Evolutionary conservation across 2,888 invertebrate genomes (phyloP).

Genomic region (Fragum fragum): DNA sequence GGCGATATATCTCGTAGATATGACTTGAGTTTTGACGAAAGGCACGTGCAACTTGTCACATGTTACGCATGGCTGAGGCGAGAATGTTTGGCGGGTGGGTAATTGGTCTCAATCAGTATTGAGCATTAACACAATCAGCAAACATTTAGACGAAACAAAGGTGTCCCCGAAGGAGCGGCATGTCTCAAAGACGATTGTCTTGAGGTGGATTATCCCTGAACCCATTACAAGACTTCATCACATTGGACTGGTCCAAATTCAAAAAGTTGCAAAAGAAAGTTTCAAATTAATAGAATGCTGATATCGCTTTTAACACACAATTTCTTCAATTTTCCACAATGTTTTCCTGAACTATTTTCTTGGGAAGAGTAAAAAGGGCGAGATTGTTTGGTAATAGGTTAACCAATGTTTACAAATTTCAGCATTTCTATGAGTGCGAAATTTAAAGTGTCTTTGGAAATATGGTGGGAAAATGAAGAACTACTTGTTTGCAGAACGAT

Average conservation of each 20-base stretch:
- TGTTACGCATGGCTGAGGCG: neutral
- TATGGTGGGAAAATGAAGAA: no score
- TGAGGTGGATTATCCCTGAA: neutral
- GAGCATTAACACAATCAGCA: constrained; percentile 26
- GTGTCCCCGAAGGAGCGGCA: constrained; percentile 33
- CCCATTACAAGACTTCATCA: neutral
- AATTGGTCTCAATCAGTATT: constrained; percentile 29
- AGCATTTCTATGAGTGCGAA: no score
- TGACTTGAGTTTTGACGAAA: neutral
- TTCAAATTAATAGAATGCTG: no score
- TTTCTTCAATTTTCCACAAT: no score
- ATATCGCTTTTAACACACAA: no score
- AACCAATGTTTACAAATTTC: no score
- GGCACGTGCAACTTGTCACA: constrained; percentile 20
- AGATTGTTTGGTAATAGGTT: no score
- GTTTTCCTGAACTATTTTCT: no score
- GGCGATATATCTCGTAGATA: neutral
- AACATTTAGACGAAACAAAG: constrained; percentile 19
- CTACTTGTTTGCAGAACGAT: no score
- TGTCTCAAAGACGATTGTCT: constrained; percentile 39
- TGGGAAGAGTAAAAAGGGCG: no score
- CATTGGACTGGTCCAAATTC: neutral
- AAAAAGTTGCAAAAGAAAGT: no score
- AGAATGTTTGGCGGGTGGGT: constrained; percentile 15
- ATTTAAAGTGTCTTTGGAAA: no score